Conservation (phyloP, 2,113 vertebrate genomes). For the Scolopax mira region DNA sequence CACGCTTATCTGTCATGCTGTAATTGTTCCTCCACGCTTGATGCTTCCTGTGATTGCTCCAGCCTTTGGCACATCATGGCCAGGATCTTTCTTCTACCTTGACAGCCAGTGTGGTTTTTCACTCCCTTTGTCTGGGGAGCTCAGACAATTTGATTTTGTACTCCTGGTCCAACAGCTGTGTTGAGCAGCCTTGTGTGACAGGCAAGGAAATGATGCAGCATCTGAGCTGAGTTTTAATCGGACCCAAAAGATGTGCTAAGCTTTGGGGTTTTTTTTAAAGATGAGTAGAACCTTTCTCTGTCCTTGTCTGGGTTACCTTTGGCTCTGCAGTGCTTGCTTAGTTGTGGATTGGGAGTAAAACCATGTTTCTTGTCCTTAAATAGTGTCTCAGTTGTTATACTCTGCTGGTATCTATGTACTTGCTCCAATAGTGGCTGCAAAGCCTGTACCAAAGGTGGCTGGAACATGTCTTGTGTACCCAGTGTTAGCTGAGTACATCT, state of each 20-base stretch:
- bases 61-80: neutral
- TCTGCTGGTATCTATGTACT: neutral
- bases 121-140: neutral
- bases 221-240: neutral
- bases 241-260: neutral
- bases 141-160: neutral
- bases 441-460: rapidly evolving
- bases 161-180: neutral
- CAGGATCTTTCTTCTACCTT: neutral
- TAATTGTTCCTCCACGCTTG: neutral
- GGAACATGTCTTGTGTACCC: neutral
- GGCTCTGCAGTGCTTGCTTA: neutral
- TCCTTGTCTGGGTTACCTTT: neutral
- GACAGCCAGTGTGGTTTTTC: neutral
- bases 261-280: neutral
- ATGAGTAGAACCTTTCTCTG: neutral
- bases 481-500: neutral
- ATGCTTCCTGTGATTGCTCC: neutral
- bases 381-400: neutral
- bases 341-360: neutral
- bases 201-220: neutral
- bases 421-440: neutral
- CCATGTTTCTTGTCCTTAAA: neutral
- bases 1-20: neutral
- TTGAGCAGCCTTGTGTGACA: neutral